Base-by-base conservation (phyloP, 92 coral and sea anemone species). In the Palythoa grandis region DNA sequence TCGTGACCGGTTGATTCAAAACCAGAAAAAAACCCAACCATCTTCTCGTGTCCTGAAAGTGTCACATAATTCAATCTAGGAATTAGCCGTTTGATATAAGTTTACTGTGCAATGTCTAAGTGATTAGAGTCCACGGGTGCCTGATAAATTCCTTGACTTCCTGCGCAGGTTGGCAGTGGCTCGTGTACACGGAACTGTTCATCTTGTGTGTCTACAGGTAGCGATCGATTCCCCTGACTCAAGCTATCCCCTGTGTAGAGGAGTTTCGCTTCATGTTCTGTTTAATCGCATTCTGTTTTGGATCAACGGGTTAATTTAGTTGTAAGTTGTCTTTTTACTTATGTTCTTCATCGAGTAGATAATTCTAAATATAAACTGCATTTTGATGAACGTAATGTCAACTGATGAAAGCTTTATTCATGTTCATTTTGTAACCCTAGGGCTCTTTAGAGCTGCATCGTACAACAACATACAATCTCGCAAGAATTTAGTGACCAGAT, bases 351-450 rank as follows among this genome's bases (percentile, higher is more conserved):
- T 22, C 73, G 74, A 80, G 74, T 80, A 47, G 63, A 63, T 87
- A 89, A 82, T 93, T 88, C 96, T 93, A 93, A 91, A 93, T 93
- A 93, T 93, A 94, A 89, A 88, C 98, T 88, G 91, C 91, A 89
- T 92, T 90, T 90, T 92, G 98, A 90, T 92, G 88, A 94, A 89
- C 93, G 90, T 91, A 88, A 94, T 93, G 98, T 91, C 88, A 94
- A 90, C 89, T 83, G 98, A 92, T 94, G 98, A 92, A 92, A 94
- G 98, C 94, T 91, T 92, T 90, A 94, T 92, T 92, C 95, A 86
- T 87, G 89, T 90, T 83, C 88, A 69, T 71, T 83, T 37, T 20
- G 88, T 76, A 76, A 53, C 90, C 94, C 86, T 38, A 72, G 88
- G 93, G 95, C 79, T 68, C 74, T 76, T 71, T 35, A 82, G 88